Conservation (phyloP, 2,888 invertebrate genomes). For the Papilio gigon region DNA sequence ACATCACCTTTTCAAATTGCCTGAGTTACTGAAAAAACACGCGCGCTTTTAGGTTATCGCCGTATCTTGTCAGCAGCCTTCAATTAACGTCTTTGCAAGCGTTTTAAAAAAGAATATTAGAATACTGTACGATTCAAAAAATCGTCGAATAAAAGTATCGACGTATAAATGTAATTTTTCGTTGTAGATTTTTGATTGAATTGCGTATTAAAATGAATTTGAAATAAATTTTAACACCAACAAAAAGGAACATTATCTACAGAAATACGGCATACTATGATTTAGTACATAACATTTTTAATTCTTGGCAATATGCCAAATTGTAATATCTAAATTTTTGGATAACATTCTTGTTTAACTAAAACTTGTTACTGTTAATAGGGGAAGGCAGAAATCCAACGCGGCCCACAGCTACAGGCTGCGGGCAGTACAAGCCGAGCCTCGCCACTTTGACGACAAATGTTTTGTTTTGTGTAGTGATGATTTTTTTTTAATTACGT, state of each 20-base stretch:
- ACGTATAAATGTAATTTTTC: neutral
- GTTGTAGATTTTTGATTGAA: neutral
- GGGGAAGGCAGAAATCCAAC: too few species aligned
- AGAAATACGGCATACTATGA: neutral
- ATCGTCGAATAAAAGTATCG: neutral
- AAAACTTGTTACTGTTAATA: too few species aligned
- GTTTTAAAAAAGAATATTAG: constrained; percentile 58
- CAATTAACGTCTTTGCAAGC: constrained; percentile 64
- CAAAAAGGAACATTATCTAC: neutral
- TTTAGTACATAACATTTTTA: neutral
- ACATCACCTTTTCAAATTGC: constrained; percentile 61
- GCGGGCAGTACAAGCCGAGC: too few species aligned
- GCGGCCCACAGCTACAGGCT: too few species aligned
- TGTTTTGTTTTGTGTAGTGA: too few species aligned
- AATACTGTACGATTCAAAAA: constrained; percentile 41
- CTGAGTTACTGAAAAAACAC: constrained; percentile 72
- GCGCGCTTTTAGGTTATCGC: constrained; percentile 67
- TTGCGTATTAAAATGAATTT: neutral
- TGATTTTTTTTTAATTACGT: too few species aligned
- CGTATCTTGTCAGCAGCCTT: constrained; percentile 66
- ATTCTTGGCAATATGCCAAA: neutral
- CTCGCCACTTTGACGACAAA: too few species aligned
- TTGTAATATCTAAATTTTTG: neutral
- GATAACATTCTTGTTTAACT: neutral
- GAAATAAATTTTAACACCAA: neutral